Conservation (phyloP, 2,797 vertebrate species). For the Corythornis leucogaster region DNA sequence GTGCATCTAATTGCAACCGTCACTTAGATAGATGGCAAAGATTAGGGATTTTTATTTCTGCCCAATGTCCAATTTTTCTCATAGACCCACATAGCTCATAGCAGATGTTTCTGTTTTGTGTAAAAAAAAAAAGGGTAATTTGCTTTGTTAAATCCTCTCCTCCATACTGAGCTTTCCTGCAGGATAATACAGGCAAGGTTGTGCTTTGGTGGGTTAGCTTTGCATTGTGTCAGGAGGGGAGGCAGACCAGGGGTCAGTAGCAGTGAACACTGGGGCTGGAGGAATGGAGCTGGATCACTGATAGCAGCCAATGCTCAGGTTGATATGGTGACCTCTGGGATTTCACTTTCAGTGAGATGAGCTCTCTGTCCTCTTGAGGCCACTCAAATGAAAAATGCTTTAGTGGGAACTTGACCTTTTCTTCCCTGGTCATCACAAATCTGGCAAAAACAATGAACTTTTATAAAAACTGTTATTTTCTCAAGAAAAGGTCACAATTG, state of each 20-base stretch:
- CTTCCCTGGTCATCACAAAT: not conserved
- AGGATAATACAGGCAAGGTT: accelerated
- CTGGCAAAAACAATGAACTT: slow-evolving; percentile 13
- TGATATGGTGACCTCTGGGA: not conserved
- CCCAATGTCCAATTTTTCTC: not conserved
- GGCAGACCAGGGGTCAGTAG: accelerated
- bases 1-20: not conserved
- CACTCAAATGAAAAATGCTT: not conserved
- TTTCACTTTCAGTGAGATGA: not conserved
- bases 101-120: not conserved
- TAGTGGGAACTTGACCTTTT: slow-evolving; percentile 12
- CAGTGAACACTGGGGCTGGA: accelerated
- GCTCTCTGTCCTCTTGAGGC: not conserved
- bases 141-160: not conserved
- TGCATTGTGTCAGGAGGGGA: not conserved
- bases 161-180: not conserved
- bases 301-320: not conserved
- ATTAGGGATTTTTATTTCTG: not conserved
- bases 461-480: slow-evolving; percentile 27
- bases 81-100: not conserved
- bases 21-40: not conserved
- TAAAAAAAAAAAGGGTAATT: not conserved
- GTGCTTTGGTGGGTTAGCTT: not conserved
- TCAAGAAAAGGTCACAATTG: slow-evolving; percentile 13
- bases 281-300: not conserved